Percentiles rank a stretch among this genome's conserved stretches.
Evolutionary conservation across 1,140 invertebrate genomes (phyloP).

Genomic region (Stegodyphus dumicola): DNA sequence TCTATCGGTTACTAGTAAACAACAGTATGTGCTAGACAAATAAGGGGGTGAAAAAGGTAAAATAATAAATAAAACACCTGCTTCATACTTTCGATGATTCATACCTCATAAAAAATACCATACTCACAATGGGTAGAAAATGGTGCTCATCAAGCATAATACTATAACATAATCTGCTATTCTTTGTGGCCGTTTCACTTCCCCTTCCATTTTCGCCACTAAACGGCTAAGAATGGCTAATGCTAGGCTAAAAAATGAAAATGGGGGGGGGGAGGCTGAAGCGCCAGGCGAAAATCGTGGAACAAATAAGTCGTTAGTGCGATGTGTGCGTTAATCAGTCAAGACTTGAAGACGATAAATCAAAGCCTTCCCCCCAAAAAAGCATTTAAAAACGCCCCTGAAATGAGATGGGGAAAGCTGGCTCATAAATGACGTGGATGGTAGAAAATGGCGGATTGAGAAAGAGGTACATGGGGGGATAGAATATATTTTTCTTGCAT

Average conservation of each 20-base stretch:
- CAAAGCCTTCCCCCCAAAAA: conserved; percentile 17
- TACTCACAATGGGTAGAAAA: conserved; percentile 17
- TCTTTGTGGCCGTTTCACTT: conserved; percentile 10
- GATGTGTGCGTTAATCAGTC: conserved; percentile 55
- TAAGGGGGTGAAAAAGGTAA: not conserved
- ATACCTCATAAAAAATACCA: not conserved
- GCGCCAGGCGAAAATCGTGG: conserved; percentile 38
- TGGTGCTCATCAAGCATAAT: conserved; percentile 41
- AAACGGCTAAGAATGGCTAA: conserved; percentile 10
- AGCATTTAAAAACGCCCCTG: conserved; percentile 49
- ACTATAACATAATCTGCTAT: conserved; percentile 46
- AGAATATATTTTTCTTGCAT: conserved; percentile 38
- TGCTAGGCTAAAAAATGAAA: not conserved
- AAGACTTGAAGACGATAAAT: conserved; percentile 51
- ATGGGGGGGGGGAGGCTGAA: conserved; percentile 11
- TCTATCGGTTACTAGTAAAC: too few species aligned
- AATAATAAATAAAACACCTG: conserved; percentile 23
- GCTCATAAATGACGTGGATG: conserved; percentile 39
- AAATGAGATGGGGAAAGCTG: not conserved
- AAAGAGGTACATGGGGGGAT: not conserved
- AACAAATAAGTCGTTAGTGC: conserved; percentile 57
- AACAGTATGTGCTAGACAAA: not conserved
- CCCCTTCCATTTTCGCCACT: not conserved
- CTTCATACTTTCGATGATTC: conserved; percentile 30
- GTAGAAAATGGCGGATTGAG: conserved; percentile 16